Evolutionary conservation across 2,888 invertebrate species (phyloP), one percentile per base, ranked within the genome.

Genomic region (Pachymerium ferrugineum): DNA sequence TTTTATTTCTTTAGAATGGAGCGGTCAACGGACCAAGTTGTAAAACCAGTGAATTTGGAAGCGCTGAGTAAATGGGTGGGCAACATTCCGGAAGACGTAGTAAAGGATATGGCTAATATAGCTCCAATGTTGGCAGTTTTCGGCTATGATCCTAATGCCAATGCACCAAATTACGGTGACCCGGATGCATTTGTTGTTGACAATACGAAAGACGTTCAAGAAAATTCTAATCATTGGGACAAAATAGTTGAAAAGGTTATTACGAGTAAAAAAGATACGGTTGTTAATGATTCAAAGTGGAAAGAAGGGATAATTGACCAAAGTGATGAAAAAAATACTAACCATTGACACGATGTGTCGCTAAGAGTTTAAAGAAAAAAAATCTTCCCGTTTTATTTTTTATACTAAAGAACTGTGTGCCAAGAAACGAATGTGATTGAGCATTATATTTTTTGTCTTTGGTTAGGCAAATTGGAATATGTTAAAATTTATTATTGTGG

Each of bases 1-100:
- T 76, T 78, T 77, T 77, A 75, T 69, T 72, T 75, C 84, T 83
- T 74, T 86, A 97, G 96, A 85, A 94, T 95, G 82, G 97, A 98
- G 85, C 89, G 97, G 76, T 97, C 97, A 70, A 96, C 96, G 77
- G 97, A 98, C 86, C 98, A 98, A 87, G 97, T 99, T 79, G 94
- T 98, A 83, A 97, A 97, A 81, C 96, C 98, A 14, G 92, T 99
- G 76, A 98, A 99, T 86, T 86, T 94, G 81, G 97, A 97, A 84
- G 98, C 98, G 0, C 75, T 75, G 0, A 80, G 81, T 28, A 85
- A 84, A 76, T 86, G 86, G 86, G 85, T 84, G 28, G 80, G 83
- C 19, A 78, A 81, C 12, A 82, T 86, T 70, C 85, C 86, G 0
- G 88, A 89, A 28, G 97, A 98, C 85, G 96, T 97, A 76, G 89